Base-by-base conservation (phyloP, 2,888 invertebrate genomes). In the Horisme vitalbata region DNA sequence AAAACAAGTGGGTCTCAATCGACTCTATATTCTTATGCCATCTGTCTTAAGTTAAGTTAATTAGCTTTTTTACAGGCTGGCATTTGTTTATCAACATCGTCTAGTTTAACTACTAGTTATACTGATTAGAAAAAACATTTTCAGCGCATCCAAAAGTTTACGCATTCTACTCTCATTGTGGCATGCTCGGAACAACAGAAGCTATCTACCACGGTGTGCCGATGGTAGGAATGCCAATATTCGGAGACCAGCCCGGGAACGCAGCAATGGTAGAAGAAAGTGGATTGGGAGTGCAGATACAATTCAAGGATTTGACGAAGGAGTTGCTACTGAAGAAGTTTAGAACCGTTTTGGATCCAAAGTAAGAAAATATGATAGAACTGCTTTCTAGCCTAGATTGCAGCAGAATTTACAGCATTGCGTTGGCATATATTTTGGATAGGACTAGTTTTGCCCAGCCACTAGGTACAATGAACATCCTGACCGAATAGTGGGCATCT, bases 161-260 rank as follows among this genome's bases (percentile, higher is more conserved):
- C 41, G 91, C 88, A 0, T 93, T 92, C 60, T 90, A 90, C 47
- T 86, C 91, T 0, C 92, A 93, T 60, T 91, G 91, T 28, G 92
- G 92, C 0, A 74, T 91, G 51, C 68, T 92, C 47, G 90, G 92
- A 4, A 84, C 87, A 1, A 91, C 90, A 2, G 93, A 92, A 63
- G 91, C 91, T 1, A 85, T 92, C 2, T 76, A 91, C 50, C 84
- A 90, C 50, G 92, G 91, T 14, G 91, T 91, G 4, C 92, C 92
- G 8, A 79, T 91, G 45, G 58, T 93, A 1, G 87, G 88, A n/a
- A 91, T 92, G 83, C 92, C 93, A 2, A 79, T 92, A 48, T 90
- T 90, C 50, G 92, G 91, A 27, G 92, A 92, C 61, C 92, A 92
- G 63, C 86, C 88, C 24, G 72, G 79, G 1, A 92, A 92, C 56